These are phyloP conservation scores for Drosophila quinaria DNA, from an alignment of 2,888 invertebrate species.

Conservation along the genomic window DNA sequence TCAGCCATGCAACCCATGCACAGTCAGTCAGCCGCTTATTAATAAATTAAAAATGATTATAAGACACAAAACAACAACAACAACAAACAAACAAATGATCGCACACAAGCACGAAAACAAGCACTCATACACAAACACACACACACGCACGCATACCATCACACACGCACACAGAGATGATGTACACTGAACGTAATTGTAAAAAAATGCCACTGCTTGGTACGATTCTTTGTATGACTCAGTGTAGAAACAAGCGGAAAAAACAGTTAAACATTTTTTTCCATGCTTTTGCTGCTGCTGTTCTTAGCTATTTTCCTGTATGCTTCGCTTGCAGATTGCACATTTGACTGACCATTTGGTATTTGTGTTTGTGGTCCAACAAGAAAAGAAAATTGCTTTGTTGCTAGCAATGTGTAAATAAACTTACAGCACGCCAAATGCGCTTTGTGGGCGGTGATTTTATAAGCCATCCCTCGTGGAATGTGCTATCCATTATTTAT, in stretches of 20 bases:
- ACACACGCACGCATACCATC: conserved; percentile 11
- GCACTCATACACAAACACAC: conserved; percentile 9
- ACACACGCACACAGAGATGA: conserved; percentile 37
- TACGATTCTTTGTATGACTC: conserved; percentile 65
- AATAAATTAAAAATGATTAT: conserved; percentile 76
- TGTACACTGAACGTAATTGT: conserved; percentile 60
- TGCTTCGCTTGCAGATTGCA: conserved; percentile 45
- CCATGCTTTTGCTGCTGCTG: conserved; percentile 26
- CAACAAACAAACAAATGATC: conserved; percentile 58
- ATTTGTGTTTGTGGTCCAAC: conserved; percentile 31
- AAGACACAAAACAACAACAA: conserved; percentile 59
- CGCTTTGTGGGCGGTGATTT: conserved; percentile 97
- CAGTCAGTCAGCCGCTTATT: conserved; percentile 63
- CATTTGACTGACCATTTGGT: conserved; percentile 52
- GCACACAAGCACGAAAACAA: conserved; percentile 31
- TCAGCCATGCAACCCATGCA: conserved; percentile 49
- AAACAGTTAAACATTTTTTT: conserved; percentile 46
- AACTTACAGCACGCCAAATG: conserved; percentile 97
- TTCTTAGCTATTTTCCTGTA: conserved; percentile 38
- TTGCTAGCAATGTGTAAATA: conserved; percentile 16
- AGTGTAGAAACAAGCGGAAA: conserved; percentile 54
- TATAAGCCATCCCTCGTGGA: conserved; percentile 96
- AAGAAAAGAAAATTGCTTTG: conserved; percentile 31
- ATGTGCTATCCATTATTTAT: conserved; percentile 69
- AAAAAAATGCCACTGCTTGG: conserved; percentile 62